Evolutionary conservation across 2,797 vertebrate genomes (phyloP).

Genomic region (Pyrocephalus nanus): DNA sequence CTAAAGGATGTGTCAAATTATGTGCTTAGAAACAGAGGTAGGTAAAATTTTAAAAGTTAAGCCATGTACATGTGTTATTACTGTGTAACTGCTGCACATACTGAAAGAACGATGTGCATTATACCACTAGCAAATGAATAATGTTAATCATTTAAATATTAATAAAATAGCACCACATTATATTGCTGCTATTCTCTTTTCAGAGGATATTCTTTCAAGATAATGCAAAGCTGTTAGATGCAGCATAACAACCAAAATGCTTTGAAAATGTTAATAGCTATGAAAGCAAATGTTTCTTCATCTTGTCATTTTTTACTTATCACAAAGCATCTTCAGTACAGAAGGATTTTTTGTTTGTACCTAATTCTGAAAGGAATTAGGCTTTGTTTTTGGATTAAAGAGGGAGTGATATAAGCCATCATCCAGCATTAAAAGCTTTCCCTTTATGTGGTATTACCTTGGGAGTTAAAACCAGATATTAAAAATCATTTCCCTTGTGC

Average conservation of each 20-base stretch:
- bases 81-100: background rate
- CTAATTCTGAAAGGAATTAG: background rate
- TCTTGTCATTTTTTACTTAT: background rate
- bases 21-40: background rate
- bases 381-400: background rate
- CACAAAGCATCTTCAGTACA: background rate
- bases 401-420: background rate
- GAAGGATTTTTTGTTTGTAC: background rate
- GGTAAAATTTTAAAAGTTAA: background rate
- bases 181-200: background rate
- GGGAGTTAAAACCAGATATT: background rate
- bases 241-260: background rate
- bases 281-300: background rate
- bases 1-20: background rate
- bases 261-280: background rate
- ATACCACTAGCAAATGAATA: background rate
- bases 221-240: background rate
- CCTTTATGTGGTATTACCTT: background rate
- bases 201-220: background rate
- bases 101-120: background rate
- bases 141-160: background rate
- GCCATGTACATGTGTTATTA: background rate
- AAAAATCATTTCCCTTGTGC: background rate
- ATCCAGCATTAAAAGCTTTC: background rate
- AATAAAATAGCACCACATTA: slow-evolving; percentile 7